phyloP scores from a whole-genome alignment of 92 coral and sea anemone genomes.

The Siderastrea radians region DNA sequence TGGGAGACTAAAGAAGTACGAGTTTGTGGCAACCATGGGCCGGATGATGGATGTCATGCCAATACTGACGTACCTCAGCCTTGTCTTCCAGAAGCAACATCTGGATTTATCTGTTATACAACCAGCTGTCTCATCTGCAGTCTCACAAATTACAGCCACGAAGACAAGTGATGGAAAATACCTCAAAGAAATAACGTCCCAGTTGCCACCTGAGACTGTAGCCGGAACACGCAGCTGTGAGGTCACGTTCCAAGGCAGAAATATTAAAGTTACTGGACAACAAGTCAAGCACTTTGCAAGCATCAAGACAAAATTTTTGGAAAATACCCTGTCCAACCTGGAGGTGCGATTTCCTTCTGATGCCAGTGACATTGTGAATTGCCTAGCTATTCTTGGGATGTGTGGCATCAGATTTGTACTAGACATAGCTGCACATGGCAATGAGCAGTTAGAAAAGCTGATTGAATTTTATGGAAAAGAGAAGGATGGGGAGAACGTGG shows the following conservation, averaged over 20 bases:
- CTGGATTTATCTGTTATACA: conserved; percentile 45
- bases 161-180: conserved; percentile 7
- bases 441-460: neutral
- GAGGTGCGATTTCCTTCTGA: conserved; percentile 35
- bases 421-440: conserved; percentile 5
- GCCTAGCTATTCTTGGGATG: conserved; percentile 41
- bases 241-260: neutral
- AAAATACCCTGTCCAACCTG: neutral
- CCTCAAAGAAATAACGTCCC: conserved; percentile 2
- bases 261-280: neutral
- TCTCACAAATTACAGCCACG: conserved; percentile 37
- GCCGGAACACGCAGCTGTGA: conserved; percentile 6
- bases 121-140: conserved; percentile 41
- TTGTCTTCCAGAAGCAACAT: conserved; percentile 52
- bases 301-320: neutral
- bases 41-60: conserved; percentile 54
- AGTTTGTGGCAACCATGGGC: conserved; percentile 52
- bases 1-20: too few species aligned
- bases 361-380: conserved; percentile 26
- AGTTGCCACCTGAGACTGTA: conserved; percentile 9
- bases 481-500: neutral
- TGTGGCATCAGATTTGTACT: conserved; percentile 28
- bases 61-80: conserved; percentile 42
- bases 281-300: neutral
- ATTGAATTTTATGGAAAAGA: neutral